A percentile compares a stretch with the other conserved stretches of the same genome.
phyloP scores from a whole-genome alignment of 1,140 invertebrate genomes.

The Macrotrachela quadricornifera region DNA sequence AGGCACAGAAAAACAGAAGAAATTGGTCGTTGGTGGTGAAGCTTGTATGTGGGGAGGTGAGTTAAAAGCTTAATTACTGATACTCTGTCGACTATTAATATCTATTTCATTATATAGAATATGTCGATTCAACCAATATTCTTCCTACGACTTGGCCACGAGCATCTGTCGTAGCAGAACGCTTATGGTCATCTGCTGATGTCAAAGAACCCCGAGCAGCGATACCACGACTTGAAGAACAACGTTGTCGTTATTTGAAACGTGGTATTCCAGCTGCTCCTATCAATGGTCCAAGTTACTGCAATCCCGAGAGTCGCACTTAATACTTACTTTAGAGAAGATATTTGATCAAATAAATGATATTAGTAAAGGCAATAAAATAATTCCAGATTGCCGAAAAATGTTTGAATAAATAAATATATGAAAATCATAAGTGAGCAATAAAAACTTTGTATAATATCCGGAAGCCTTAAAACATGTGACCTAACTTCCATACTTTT shows the following conservation, averaged over 20 bases:
- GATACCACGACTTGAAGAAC: conserved; percentile 5
- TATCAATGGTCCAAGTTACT: too few species aligned
- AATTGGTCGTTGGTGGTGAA: conserved; percentile 34
- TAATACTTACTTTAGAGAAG: too few species aligned
- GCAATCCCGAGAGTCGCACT: too few species aligned
- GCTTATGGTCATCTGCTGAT: conserved; percentile 1
- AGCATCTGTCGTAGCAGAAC: conserved; percentile 39
- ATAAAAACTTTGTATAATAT: too few species aligned
- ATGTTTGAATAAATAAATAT: too few species aligned
- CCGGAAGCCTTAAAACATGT: too few species aligned
- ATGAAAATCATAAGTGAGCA: too few species aligned
- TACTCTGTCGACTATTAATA: neutral
- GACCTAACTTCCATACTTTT: too few species aligned
- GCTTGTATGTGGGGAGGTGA: conserved; percentile 58
- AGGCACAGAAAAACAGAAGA: conserved; percentile 12
- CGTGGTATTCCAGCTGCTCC: too few species aligned
- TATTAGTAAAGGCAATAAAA: too few species aligned
- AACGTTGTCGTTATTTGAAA: conserved; percentile 1
- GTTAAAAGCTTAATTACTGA: conserved; percentile 23
- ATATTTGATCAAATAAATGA: too few species aligned
- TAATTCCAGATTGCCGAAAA: too few species aligned
- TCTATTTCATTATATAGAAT: conserved; percentile 36
- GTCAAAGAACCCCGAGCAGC: conserved; percentile 6
- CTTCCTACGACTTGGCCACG: conserved; percentile 20
- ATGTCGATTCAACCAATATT: conserved; percentile 44